A percentile compares a stretch with the other conserved stretches of the same genome.
These are phyloP conservation scores for Anarhynchus alexandrinus DNA, from an alignment of 2,113 vertebrate genomes.

Conservation along the genomic window DNA sequence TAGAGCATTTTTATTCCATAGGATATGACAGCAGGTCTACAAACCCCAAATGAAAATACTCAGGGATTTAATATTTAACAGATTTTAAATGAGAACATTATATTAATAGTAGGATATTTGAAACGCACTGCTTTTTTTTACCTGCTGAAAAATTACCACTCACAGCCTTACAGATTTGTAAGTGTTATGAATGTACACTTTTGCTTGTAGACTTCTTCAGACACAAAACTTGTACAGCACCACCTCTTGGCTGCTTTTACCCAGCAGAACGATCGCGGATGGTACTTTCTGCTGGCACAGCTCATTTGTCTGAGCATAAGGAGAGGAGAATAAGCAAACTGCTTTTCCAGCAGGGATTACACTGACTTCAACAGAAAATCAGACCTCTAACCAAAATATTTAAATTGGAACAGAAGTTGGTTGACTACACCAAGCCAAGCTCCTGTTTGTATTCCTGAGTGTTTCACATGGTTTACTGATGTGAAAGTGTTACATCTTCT, in stretches of 20 bases:
- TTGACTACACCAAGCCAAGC: neutral
- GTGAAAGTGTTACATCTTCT: neutral
- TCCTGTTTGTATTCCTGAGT: neutral
- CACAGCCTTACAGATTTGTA: neutral
- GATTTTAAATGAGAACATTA: neutral
- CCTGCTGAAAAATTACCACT: neutral
- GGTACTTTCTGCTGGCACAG: neutral
- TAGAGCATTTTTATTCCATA: neutral
- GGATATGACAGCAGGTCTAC: neutral
- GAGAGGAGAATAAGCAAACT: neutral
- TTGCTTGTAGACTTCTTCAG: neutral
- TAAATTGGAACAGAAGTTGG: constrained; percentile 1
- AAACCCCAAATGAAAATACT: neutral
- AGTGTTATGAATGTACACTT: neutral
- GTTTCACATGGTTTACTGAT: neutral
- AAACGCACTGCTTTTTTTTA: neutral
- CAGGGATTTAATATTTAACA: neutral
- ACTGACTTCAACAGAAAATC: neutral
- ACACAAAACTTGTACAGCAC: neutral
- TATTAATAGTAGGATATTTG: neutral
- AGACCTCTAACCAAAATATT: constrained; percentile 40
- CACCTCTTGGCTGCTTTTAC: neutral
- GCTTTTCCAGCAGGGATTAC: neutral
- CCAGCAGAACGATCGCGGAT: neutral
- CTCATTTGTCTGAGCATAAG: neutral